Conservation (phyloP, 2,888 invertebrate species). For the Palloptera scutellata region DNA sequence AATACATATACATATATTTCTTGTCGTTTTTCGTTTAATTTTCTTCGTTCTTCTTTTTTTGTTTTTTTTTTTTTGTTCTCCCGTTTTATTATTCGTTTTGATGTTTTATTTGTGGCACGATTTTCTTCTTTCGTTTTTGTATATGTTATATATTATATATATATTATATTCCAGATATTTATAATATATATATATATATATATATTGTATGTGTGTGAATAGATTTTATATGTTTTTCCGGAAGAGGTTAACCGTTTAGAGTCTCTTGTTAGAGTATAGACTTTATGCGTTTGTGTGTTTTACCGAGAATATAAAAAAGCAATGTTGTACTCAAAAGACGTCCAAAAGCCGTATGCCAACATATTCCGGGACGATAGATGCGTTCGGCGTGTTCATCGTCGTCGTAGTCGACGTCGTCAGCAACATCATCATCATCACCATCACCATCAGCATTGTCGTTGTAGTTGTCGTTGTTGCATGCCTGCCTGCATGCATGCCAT, state of each 20-base stretch:
- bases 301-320: slow-evolving; percentile 61
- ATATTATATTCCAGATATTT: slow-evolving; percentile 23
- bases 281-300: slow-evolving; percentile 34
- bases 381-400: slow-evolving; percentile 58
- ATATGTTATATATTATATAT: slow-evolving; percentile 19
- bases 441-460: slow-evolving; percentile 18
- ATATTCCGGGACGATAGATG: slow-evolving; percentile 60
- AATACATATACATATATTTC: too few relatives aligned
- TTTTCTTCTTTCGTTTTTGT: not conserved
- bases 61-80: too few relatives aligned
- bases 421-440: slow-evolving; percentile 20
- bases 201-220: slow-evolving; percentile 27
- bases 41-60: too few relatives aligned
- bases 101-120: too few relatives aligned
- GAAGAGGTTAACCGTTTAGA: slow-evolving; percentile 13
- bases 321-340: slow-evolving; percentile 63
- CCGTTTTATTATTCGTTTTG: too few relatives aligned
- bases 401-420: slow-evolving; percentile 27
- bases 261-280: not conserved
- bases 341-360: slow-evolving; percentile 62
- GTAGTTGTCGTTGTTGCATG: slow-evolving; percentile 11
- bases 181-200: slow-evolving; percentile 28
- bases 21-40: too few relatives aligned
- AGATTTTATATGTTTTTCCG: slow-evolving; percentile 26
- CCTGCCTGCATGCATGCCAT: not conserved